A percentile compares a stretch with the other conserved stretches of the same genome.
Conservation (phyloP, 2,888 invertebrate species). For the Brenthis ino region DNA sequence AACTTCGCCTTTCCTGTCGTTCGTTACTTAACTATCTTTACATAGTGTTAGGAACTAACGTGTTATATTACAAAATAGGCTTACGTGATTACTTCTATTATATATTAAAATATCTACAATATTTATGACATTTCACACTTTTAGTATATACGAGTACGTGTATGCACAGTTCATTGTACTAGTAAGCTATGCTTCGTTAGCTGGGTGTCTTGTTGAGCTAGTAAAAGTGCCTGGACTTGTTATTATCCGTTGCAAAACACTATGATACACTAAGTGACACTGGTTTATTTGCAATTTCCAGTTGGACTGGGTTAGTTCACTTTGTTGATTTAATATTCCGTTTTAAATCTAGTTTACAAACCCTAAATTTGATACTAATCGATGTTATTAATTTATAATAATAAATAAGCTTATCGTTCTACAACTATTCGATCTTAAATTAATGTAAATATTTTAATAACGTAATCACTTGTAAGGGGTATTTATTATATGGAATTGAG, state of each 20-base stretch:
- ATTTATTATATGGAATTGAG: not conserved
- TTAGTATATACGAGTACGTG: not conserved
- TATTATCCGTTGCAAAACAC: conserved; percentile 53
- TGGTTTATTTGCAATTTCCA: conserved; percentile 48
- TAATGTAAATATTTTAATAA: conserved; percentile 17
- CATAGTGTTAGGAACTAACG: not conserved
- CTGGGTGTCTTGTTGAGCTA: conserved; percentile 50
- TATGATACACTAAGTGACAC: conserved; percentile 54
- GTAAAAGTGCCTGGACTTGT: conserved; percentile 47
- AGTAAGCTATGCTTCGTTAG: conserved; percentile 46
- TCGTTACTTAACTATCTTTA: not conserved
- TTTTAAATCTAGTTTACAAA: conserved; percentile 14
- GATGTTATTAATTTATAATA: conserved; percentile 23
- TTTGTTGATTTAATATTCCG: conserved; percentile 26
- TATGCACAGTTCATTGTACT: conserved; percentile 17
- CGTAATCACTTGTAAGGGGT: not conserved
- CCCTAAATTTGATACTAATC: conserved; percentile 18
- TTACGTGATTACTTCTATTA: not conserved
- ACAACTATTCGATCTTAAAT: conserved; percentile 12
- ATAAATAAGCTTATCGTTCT: conserved; percentile 23
- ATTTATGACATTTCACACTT: not conserved
- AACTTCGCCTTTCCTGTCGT: not conserved
- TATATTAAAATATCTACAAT: not conserved
- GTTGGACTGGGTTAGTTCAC: conserved; percentile 22
- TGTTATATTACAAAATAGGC: not conserved